Evolutionary conservation across 2,797 vertebrate genomes (phyloP).

Genomic region (Arrhamphus sclerolepis): DNA sequence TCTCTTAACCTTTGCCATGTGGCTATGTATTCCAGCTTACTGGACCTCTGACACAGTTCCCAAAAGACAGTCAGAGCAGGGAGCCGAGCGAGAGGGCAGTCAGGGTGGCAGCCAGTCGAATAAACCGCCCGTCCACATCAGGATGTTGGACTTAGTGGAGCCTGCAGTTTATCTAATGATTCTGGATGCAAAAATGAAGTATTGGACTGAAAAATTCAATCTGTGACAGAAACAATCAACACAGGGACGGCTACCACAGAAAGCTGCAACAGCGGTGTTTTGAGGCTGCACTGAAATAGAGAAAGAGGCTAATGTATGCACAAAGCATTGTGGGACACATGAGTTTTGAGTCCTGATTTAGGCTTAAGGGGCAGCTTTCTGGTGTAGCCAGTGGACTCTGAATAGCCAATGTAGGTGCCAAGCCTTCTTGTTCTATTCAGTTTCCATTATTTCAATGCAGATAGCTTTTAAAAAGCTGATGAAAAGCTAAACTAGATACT

Average conservation of each 20-base stretch:
- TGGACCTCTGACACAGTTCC: neutral
- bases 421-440: too few relatives aligned
- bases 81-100: too few relatives aligned
- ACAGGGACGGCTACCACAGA: conserved; percentile 1
- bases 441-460: too few relatives aligned
- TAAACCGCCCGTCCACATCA: conserved; percentile 1
- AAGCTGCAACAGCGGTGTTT: neutral
- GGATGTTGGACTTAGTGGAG: conserved; percentile 27
- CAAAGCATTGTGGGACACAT: too few relatives aligned
- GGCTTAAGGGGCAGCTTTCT: too few relatives aligned
- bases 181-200: conserved; percentile 21
- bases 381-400: too few relatives aligned
- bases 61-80: neutral
- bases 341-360: too few relatives aligned
- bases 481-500: too few relatives aligned
- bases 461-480: too few relatives aligned
- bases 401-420: too few relatives aligned
- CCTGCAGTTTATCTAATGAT: conserved; percentile 29
- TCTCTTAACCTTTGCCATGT: neutral
- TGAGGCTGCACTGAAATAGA: too few relatives aligned
- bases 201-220: conserved; percentile 18
- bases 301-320: too few relatives aligned
- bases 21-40: neutral
- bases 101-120: neutral
- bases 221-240: conserved; percentile 2